A percentile compares a stretch with the other conserved stretches of the same genome.
Evolutionary conservation across 1,140 invertebrate genomes (phyloP).

Genomic region (Cydia amplana): DNA sequence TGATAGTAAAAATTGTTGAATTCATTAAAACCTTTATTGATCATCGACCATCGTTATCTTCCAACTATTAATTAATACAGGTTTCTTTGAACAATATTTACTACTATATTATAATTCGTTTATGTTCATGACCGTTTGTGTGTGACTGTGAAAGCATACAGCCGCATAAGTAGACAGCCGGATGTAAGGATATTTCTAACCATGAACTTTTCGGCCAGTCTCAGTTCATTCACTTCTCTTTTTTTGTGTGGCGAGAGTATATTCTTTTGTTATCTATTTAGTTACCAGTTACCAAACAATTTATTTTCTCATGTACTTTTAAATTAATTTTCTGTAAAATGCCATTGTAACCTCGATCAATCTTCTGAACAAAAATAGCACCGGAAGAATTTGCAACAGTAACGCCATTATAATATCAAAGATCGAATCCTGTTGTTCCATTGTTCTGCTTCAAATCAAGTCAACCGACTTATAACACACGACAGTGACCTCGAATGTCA

Average conservation of each 20-base stretch:
- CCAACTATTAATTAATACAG: no score
- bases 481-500: conserved; percentile 30
- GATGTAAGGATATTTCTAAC: neutral
- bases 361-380: conserved; percentile 22
- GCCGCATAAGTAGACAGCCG: neutral
- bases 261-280: neutral
- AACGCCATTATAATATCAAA: conserved; percentile 29
- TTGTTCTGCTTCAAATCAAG: conserved; percentile 30
- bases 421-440: conserved; percentile 25
- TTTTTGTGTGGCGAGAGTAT: neutral
- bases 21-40: neutral
- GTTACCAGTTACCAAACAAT: neutral
- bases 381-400: conserved; percentile 29
- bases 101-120: no score
- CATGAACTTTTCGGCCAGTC: neutral
- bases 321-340: neutral
- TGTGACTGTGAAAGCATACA: neutral
- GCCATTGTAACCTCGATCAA: conserved; percentile 25
- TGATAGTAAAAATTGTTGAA: neutral
- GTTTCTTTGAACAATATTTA: no score
- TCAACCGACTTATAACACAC: conserved; percentile 23
- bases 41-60: no score
- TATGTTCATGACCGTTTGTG: no score
- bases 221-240: neutral
- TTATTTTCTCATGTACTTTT: neutral